These are phyloP conservation scores for Boulengeromyrus knoepffleri DNA, from an alignment of 2,113 vertebrate genomes.

Conservation along the genomic window DNA sequence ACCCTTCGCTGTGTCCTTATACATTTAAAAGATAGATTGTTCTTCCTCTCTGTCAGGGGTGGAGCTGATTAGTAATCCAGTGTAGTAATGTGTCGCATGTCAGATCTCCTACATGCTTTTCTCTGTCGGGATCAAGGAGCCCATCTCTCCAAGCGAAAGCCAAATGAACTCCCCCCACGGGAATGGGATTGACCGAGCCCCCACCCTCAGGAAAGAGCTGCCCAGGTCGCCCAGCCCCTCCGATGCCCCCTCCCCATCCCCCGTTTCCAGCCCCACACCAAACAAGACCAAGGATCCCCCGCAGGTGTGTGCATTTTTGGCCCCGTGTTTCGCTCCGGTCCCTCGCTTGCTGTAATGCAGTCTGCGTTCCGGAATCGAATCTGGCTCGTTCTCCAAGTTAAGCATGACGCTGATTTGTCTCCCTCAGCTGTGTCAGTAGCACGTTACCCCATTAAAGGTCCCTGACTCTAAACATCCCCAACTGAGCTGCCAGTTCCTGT, in stretches of 20 bases:
- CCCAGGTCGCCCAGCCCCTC: conserved; percentile 63
- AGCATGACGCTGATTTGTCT: neutral
- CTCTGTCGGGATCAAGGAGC: conserved; percentile 58
- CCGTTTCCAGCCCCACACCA: conserved; percentile 57
- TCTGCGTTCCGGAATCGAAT: neutral
- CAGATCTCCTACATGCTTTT: conserved; percentile 10
- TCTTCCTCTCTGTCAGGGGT: neutral
- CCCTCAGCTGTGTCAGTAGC: neutral
- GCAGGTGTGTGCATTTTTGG: conserved; percentile 51
- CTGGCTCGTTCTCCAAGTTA: neutral
- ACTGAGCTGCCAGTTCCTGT: neutral
- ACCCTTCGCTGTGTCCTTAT: neutral
- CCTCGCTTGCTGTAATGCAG: neutral
- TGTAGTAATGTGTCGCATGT: neutral
- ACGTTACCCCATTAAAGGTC: neutral
- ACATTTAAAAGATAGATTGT: neutral
- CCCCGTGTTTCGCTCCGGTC: neutral
- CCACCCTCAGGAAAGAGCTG: conserved; percentile 52
- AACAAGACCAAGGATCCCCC: conserved; percentile 62
- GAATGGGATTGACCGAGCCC: conserved; percentile 60
- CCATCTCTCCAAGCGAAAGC: conserved; percentile 67
- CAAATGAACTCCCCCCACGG: conserved; percentile 53
- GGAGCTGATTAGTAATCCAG: neutral
- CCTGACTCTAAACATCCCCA: neutral
- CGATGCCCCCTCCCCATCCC: conserved; percentile 58